phyloP scores from a whole-genome alignment of 2,797 vertebrate genomes.

The Eospalax fontanierii region DNA sequence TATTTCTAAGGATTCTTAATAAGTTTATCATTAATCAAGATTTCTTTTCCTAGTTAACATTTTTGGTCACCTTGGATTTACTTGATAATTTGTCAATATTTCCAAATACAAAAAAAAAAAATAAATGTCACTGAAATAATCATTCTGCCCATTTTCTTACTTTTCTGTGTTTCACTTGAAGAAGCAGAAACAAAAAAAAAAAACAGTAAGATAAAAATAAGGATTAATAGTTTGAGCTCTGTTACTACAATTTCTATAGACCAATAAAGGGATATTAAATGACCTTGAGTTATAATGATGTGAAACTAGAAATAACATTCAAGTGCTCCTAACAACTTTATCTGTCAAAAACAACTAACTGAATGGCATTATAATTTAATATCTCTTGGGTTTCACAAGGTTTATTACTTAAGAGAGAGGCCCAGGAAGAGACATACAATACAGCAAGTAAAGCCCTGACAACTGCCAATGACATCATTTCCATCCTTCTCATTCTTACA shows the following conservation, averaged over 20 bases:
- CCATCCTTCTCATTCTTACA: not conserved
- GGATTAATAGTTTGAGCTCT: slow-evolving; percentile 17
- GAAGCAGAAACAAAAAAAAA: slow-evolving; percentile 13
- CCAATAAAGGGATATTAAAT: not conserved
- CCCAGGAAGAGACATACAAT: not conserved
- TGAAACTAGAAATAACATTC: slow-evolving; percentile 9
- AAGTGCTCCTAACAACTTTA: not conserved
- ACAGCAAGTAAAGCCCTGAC: not conserved
- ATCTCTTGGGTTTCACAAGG: not conserved
- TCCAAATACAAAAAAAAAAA: not conserved
- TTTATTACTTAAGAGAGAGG: not conserved
- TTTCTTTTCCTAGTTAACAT: not conserved
- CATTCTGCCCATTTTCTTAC: not conserved
- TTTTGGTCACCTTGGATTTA: not conserved
- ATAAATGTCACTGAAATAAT: not conserved
- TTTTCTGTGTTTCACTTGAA: not conserved
- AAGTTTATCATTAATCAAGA: not conserved
- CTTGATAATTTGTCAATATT: not conserved
- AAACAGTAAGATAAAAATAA: slow-evolving; percentile 19
- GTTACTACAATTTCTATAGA: not conserved
- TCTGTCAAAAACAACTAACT: not conserved
- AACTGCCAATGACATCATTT: not conserved
- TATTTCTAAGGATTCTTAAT: slow-evolving; percentile 24
- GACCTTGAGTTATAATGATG: not conserved
- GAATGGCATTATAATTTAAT: not conserved